Base-by-base conservation (phyloP, 2,888 invertebrate genomes). In the Teleogryllus oceanicus region DNA sequence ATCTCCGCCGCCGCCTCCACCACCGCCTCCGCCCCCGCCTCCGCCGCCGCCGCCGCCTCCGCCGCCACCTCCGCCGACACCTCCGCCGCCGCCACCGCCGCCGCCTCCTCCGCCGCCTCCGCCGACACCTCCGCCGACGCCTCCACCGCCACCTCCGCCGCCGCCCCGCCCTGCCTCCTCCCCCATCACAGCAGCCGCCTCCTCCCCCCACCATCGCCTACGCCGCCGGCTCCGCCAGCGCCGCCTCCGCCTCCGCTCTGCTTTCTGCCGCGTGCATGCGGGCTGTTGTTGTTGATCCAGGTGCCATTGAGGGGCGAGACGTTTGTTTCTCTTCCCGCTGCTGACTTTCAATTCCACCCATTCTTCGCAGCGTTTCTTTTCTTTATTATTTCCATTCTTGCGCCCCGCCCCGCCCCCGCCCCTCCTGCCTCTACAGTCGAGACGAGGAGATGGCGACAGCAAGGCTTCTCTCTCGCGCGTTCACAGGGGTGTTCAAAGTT, bases 241-340 rank as follows among this genome's bases (percentile, higher is more conserved):
- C 51, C 51, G 1, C 62, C 62, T 12, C 62, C 62, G 4, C 62
- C 13, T 1, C 62, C 62, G 16, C n/a, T 62, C 37, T 37, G 49
- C 77, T 77, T 77, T 77, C 51, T 16, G 21, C 20, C 13, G 50
- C 49, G 50, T 75, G 24, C 76, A 20, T 75, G 78, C 49, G 74
- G n/a, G 11, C 76, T 76, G 76, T 76, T 49, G 49, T 79, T 80
- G 81, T 80, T 81, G 80, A 77, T 81, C 78, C 81, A 81, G 81
- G 81, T 81, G 81, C 76, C 78, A 79, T 81, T 77, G 78, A 78
- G 49, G 50, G 77, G 78, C 75, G 78, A 50, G 78, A 78, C 80
- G 79, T 81, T 80, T 81, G 79, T 81, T 79, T 78, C 81, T 78
- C 78, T 77, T 80, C 74, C 49, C 74, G 76, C 50, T 76, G 80